A percentile compares a stretch with the other conserved stretches of the same genome.
Evolutionary conservation across 2,888 invertebrate genomes (phyloP).

Genomic region (Carterocephalus palaemon): DNA sequence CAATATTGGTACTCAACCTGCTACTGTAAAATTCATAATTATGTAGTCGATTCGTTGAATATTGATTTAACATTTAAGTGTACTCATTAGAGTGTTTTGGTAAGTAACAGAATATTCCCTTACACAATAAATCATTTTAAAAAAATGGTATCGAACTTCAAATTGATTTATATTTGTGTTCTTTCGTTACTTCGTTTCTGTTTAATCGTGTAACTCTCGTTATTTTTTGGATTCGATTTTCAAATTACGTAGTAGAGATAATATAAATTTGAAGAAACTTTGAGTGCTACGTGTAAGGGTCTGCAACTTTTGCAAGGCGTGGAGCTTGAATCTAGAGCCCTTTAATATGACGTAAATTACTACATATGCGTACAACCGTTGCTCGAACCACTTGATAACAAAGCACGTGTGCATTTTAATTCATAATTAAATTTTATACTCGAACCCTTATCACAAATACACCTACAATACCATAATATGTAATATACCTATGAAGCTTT

Average conservation of each 20-base stretch:
- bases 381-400: constrained; percentile 19
- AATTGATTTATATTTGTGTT: too few relatives aligned
- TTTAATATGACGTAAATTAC: constrained; percentile 56
- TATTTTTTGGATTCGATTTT: too few relatives aligned
- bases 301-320: constrained; percentile 60
- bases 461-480: not conserved
- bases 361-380: constrained; percentile 47
- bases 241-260: too few relatives aligned
- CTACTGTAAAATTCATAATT: not conserved
- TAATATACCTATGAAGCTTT: not conserved
- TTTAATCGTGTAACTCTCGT: too few relatives aligned
- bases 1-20: not conserved
- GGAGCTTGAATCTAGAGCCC: constrained; percentile 41
- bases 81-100: too few relatives aligned
- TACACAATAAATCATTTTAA: too few relatives aligned
- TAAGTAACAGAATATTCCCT: too few relatives aligned
- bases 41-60: too few relatives aligned
- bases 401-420: constrained; percentile 21
- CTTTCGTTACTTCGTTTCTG: too few relatives aligned
- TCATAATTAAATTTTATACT: constrained; percentile 22
- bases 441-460: constrained; percentile 11
- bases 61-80: too few relatives aligned
- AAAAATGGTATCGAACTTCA: too few relatives aligned
- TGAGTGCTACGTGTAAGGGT: constrained; percentile 42
- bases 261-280: too few relatives aligned